Conservation (phyloP, 2,113 vertebrate genomes). For the Pangasianodon gigas region DNA sequence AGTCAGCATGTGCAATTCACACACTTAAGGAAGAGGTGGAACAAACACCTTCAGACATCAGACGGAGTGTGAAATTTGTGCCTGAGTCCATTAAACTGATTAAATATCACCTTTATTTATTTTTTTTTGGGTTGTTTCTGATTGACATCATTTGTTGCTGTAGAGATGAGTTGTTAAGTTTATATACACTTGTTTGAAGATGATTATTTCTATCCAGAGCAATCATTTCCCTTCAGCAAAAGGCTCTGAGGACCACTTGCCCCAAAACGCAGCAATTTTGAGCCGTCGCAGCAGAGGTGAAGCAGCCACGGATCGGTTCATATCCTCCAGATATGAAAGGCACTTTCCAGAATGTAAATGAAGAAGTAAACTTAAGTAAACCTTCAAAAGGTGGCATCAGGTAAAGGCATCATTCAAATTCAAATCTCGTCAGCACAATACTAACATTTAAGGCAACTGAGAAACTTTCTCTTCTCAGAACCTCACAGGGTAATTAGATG, state of each 20-base stretch:
- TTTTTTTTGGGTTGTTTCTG: neutral
- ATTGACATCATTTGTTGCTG: neutral
- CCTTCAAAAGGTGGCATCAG: neutral
- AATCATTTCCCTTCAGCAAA: neutral
- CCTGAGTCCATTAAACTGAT: neutral
- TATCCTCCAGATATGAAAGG: neutral
- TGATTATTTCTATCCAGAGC: neutral
- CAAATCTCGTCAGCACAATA: neutral
- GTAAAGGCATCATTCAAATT: neutral
- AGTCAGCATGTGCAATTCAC: neutral
- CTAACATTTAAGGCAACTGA: neutral
- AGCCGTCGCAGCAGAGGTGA: neutral
- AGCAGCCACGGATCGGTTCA: neutral
- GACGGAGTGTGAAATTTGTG: neutral
- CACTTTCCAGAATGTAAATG: conserved; percentile 14
- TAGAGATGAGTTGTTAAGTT: neutral
- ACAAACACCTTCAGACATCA: neutral
- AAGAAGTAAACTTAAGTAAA: neutral
- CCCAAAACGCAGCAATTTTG: neutral
- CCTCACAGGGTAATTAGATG: conserved; percentile 16
- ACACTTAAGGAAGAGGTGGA: neutral
- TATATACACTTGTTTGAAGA: neutral
- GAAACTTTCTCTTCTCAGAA: neutral
- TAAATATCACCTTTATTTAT: too few relatives aligned
- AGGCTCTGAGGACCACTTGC: neutral